Evolutionary conservation across 2,797 vertebrate species (phyloP).

Genomic region (Acridotheres tristis): DNA sequence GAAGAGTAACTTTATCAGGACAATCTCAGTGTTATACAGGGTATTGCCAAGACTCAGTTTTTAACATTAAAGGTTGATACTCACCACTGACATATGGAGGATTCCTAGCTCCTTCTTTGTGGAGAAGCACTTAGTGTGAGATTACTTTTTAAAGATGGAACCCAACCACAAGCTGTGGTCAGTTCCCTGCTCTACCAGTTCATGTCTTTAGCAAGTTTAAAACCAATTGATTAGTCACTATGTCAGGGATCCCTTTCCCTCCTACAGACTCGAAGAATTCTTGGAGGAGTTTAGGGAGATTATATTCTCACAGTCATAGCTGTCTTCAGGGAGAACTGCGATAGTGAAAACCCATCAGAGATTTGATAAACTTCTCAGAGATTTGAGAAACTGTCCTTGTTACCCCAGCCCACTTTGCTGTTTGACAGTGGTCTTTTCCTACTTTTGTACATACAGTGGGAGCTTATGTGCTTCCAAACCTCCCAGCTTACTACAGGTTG

Average conservation of each 20-base stretch:
- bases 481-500: not conserved
- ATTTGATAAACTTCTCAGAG: not conserved
- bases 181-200: not conserved
- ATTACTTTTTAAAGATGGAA: not conserved
- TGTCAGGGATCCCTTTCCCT: not conserved
- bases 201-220: not conserved
- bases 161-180: not conserved
- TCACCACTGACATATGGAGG: not conserved
- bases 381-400: not conserved
- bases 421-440: not conserved
- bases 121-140: not conserved
- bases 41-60: not conserved
- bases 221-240: not conserved
- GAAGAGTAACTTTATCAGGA: not conserved
- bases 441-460: not conserved
- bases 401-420: not conserved
- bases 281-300: not conserved
- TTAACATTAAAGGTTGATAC: not conserved
- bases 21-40: not conserved
- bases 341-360: not conserved
- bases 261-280: not conserved
- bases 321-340: not conserved
- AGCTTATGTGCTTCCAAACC: not conserved
- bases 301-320: not conserved
- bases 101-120: not conserved